These are phyloP conservation scores for Xylocampa areola DNA, from an alignment of 2,888 invertebrate species.

Conservation along the genomic window DNA sequence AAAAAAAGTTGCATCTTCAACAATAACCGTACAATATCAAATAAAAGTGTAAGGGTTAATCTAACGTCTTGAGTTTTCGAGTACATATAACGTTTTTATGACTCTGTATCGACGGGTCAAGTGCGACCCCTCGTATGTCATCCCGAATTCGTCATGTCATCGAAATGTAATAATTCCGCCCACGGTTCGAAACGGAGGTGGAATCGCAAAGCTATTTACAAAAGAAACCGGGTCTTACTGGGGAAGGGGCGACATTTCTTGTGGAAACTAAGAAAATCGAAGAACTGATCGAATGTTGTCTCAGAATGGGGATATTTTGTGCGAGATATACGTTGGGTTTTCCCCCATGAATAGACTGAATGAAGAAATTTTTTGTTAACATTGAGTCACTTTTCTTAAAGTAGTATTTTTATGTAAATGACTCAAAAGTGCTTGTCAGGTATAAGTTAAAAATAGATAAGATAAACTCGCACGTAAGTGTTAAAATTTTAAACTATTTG, in stretches of 20 bases:
- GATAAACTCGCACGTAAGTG: no score
- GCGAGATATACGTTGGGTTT: conserved; percentile 16
- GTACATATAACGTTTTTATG: conserved; percentile 56
- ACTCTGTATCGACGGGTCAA: conserved; percentile 69
- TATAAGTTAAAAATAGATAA: no score
- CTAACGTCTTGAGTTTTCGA: conserved; percentile 42
- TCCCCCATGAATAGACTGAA: not conserved
- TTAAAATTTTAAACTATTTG: no score
- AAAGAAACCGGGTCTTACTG: conserved; percentile 71
- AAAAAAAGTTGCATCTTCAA: not conserved
- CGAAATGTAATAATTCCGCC: conserved; percentile 87
- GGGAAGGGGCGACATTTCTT: conserved; percentile 68
- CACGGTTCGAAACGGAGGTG: conserved; percentile 60
- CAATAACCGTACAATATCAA: conserved; percentile 5
- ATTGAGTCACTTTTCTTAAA: no score
- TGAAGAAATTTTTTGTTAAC: no score
- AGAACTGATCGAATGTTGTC: conserved; percentile 63
- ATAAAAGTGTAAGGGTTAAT: conserved; percentile 44
- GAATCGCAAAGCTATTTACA: conserved; percentile 84
- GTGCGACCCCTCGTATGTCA: conserved; percentile 73
- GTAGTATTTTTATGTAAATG: no score
- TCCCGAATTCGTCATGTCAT: conserved; percentile 87
- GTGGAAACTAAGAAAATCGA: conserved; percentile 74
- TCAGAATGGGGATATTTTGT: conserved; percentile 26
- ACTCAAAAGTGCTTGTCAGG: no score